These are phyloP conservation scores for Pelecanus crispus DNA, from an alignment of 2,113 vertebrate species.

Conservation along the genomic window DNA sequence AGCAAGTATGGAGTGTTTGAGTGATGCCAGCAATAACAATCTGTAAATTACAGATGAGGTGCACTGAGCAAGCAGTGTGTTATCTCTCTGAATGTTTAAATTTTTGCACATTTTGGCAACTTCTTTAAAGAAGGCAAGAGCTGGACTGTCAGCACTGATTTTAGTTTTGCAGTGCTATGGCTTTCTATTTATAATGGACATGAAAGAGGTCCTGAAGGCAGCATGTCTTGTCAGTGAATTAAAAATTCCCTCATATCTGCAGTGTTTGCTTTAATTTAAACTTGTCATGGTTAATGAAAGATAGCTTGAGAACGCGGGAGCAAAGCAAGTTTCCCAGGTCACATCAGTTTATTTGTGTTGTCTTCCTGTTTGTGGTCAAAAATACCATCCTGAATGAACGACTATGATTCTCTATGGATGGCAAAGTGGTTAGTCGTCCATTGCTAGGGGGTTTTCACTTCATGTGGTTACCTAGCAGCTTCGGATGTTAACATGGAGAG, in stretches of 20 bases:
- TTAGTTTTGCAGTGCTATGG: not conserved
- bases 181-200: constrained; percentile 18
- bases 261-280: constrained; percentile 1
- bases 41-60: constrained; percentile 34
- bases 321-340: not conserved
- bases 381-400: not conserved
- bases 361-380: not conserved
- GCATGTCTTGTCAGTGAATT: not conserved
- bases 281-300: not conserved
- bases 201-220: constrained; percentile 19
- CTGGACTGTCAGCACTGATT: not conserved
- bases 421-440: not conserved
- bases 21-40: not conserved
- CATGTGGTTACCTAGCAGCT: not conserved
- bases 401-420: not conserved
- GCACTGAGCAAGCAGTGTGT: not conserved
- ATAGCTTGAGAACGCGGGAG: not conserved
- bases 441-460: not conserved
- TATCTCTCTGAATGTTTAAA: constrained; percentile 33
- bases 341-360: not conserved
- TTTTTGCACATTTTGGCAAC: not conserved
- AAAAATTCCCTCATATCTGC: not conserved
- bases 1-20: not conserved
- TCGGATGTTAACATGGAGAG: not conserved
- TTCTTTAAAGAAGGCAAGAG: constrained; percentile 2